Conservation (phyloP, 2,113 vertebrate genomes). For the Ibidorhyncha struthersii region DNA sequence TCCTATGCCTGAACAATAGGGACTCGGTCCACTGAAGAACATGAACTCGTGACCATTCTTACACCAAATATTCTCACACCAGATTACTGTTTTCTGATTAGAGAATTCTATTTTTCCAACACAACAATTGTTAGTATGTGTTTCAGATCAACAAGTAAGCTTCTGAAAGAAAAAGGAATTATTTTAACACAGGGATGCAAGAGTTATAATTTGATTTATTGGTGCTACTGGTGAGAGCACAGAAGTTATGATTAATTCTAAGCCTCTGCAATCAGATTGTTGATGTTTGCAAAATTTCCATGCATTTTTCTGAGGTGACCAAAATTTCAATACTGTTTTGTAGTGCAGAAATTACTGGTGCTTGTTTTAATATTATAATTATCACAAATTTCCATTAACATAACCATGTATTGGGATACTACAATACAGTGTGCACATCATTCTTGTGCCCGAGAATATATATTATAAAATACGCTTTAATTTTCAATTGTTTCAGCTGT, state of each 20-base stretch:
- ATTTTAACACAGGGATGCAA: background rate
- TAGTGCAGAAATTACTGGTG: background rate
- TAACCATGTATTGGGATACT: background rate
- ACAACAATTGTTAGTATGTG: background rate
- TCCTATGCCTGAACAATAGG: background rate
- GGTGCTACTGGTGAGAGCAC: constrained; percentile 62
- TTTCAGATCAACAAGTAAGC: background rate
- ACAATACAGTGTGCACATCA: background rate
- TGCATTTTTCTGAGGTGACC: constrained; percentile 66
- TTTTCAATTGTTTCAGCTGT: background rate
- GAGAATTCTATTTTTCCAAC: background rate
- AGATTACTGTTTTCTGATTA: background rate
- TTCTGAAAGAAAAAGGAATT: background rate
- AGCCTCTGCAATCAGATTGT: constrained; percentile 68
- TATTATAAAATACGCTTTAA: background rate
- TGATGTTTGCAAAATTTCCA: constrained; percentile 42
- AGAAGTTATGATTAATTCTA: constrained; percentile 52
- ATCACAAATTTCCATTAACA: background rate
- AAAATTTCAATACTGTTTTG: background rate
- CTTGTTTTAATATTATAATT: background rate
- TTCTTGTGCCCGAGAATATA: background rate
- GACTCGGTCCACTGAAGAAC: background rate
- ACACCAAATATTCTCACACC: background rate
- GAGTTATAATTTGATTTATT: constrained; percentile 57
- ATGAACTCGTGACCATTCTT: background rate